Conservation (phyloP, 1,140 invertebrate genomes). For the Polyergus mexicanus region DNA sequence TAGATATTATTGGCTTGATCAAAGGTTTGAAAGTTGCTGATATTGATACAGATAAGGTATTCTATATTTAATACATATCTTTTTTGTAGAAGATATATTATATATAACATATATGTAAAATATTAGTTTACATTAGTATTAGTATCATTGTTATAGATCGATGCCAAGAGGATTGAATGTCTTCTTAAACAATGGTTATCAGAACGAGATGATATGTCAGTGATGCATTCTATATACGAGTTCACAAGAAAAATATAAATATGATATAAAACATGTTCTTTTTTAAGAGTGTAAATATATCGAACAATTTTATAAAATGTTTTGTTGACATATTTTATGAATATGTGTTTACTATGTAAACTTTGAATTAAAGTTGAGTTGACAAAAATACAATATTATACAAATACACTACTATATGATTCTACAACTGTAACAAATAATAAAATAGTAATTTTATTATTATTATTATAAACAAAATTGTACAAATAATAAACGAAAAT, state of each 20-base stretch:
- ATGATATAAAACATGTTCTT: background rate
- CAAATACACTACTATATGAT: background rate
- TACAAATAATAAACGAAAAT: background rate
- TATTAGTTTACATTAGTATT: slow-evolving; percentile 47
- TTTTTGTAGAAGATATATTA: slow-evolving; percentile 18
- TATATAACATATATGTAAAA: background rate
- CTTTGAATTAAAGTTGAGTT: background rate
- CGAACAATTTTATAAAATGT: background rate
- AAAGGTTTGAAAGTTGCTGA: slow-evolving; percentile 67
- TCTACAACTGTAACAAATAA: background rate
- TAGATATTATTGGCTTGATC: slow-evolving; percentile 71
- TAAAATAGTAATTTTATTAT: background rate
- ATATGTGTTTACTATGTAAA: slow-evolving; percentile 6
- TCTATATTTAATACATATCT: background rate
- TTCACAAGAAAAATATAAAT: slow-evolving; percentile 40
- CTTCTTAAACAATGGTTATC: slow-evolving; percentile 74
- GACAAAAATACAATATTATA: background rate
- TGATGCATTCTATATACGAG: slow-evolving; percentile 70
- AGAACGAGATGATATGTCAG: slow-evolving; percentile 73
- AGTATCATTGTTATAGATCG: slow-evolving; percentile 64
- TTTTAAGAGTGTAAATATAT: background rate
- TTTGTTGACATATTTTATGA: slow-evolving; percentile 11
- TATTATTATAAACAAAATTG: background rate
- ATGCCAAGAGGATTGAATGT: slow-evolving; percentile 65
- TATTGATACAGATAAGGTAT: slow-evolving; percentile 63